Conservation (phyloP, 2,888 invertebrate genomes). For the Linnaemya vulpina region DNA sequence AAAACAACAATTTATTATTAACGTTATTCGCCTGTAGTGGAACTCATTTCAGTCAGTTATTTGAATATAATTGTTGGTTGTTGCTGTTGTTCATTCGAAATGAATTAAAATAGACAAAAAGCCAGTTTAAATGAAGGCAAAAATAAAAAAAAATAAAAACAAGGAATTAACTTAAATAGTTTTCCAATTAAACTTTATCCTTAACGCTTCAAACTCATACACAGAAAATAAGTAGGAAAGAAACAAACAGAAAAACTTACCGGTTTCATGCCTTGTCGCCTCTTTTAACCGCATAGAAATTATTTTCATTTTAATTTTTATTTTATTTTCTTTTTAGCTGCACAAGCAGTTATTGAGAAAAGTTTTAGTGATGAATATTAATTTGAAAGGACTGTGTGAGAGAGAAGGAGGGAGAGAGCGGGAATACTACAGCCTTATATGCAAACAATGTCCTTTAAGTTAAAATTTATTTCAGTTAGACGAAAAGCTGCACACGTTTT, state of each 20-base stretch:
- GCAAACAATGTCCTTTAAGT: conserved; percentile 16
- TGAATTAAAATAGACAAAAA: conserved; percentile 67
- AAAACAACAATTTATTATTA: not conserved
- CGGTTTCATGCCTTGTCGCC: conserved; percentile 83
- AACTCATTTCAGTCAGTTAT: conserved; percentile 51
- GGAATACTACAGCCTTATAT: not conserved
- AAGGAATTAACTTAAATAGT: conserved; percentile 80
- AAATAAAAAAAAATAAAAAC: not conserved
- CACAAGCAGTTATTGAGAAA: conserved; percentile 39
- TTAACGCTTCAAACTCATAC: conserved; percentile 78
- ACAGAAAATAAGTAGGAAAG: conserved; percentile 44
- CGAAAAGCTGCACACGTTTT: not conserved
- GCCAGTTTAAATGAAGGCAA: conserved; percentile 63
- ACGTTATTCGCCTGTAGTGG: conserved; percentile 20
- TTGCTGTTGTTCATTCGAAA: conserved; percentile 60
- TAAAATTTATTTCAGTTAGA: not conserved
- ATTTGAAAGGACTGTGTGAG: conserved; percentile 35
- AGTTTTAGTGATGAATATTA: conserved; percentile 60
- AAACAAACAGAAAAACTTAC: conserved; percentile 77
- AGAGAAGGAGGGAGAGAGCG: not conserved
- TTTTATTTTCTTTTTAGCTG: conserved; percentile 15
- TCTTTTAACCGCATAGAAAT: conserved; percentile 80
- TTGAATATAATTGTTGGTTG: conserved; percentile 48
- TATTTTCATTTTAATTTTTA: conserved; percentile 44
- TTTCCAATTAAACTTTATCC: conserved; percentile 84